Base-by-base conservation (phyloP, 2,113 vertebrate species). In the human (Homo sapiens) region DNA sequence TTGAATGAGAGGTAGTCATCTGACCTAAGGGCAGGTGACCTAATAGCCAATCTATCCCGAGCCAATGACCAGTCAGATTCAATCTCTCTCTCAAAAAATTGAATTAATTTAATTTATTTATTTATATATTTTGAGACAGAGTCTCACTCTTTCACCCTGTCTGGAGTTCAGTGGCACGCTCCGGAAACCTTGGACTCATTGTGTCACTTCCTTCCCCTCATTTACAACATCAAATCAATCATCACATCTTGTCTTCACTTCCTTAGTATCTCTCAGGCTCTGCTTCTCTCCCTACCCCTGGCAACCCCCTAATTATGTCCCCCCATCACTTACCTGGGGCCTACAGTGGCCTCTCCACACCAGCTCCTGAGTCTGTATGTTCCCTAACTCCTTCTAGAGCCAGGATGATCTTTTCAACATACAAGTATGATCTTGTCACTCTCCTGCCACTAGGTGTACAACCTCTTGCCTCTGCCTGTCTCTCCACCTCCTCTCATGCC, bases 1-100 rank as follows among this genome's bases (percentile, higher is more conserved):
- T 25, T 76, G 40, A 57, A 86, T 75, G 43, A 89, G 11, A 90
- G 61, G 13, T 35, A 70, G 57, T 93, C 73, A 76, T 64, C 57
- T 70, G 70, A 85, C n/a, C 45, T 32, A 91, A 79, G 16, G 40
- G 27, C 13, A 68, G 11, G 52, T 55, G 52, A 55, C 18, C 18
- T 55, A 20, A 55, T 55, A 55, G 52, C 20, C 48, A 76, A 70
- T 75, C 57, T 89, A 50, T 85, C 61, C 27, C 8, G 76, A 35
- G 17, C 30, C 45, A 89, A 52, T 76, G 40, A 81, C 80, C 55
- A 86, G 75, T 90, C 76, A 89, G 23, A 85, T 55, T 27, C 45
- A n/a, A 59, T 38, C 30, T 81, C 30, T 35, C 23, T 86, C 43
- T 61, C 18, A 78, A 80, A 90, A 89, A 9, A 40, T 27, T 86